A percentile compares a stretch with the other conserved stretches of the same genome.
Evolutionary conservation across 1,140 invertebrate species (phyloP).

Genomic region (Trigoniulus corallinus): DNA sequence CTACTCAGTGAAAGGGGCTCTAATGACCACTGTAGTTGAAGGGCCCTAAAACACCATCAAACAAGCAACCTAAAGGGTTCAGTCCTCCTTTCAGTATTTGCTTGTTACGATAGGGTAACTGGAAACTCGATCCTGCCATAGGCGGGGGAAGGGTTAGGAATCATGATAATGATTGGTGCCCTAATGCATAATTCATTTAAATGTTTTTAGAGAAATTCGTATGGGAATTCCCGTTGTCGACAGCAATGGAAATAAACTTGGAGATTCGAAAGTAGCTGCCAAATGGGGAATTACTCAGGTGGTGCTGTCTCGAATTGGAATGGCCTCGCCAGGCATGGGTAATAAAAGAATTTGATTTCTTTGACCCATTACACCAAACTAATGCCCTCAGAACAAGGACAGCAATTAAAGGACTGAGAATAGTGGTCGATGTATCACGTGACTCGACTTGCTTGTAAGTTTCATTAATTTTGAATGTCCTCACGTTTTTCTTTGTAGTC

Average conservation of each 20-base stretch:
- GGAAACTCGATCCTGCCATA: too few relatives aligned
- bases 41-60: too few relatives aligned
- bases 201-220: conserved; percentile 6
- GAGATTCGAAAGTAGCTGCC: conserved; percentile 46
- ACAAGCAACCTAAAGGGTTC: too few relatives aligned
- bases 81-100: neutral
- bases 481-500: conserved; percentile 24
- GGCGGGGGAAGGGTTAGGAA: too few relatives aligned
- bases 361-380: conserved; percentile 2
- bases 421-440: conserved; percentile 4
- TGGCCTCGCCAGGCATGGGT: conserved; percentile 35
- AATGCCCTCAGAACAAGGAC: conserved; percentile 4
- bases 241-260: conserved; percentile 53
- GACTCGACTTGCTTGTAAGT: conserved; percentile 1
- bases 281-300: conserved; percentile 34
- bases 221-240: conserved; percentile 44
- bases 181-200: too few relatives aligned
- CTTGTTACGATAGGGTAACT: too few relatives aligned
- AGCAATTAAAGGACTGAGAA: conserved; percentile 7
- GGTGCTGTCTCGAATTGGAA: conserved; percentile 36
- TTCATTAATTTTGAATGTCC: conserved; percentile 6
- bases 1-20: too few relatives aligned
- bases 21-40: too few relatives aligned
- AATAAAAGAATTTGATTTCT: too few relatives aligned
- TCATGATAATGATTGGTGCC: too few relatives aligned